A percentile compares a stretch with the other conserved stretches of the same genome.
Conservation (phyloP, 1,140 invertebrate species). For the Rhopalosiphum maidis region DNA sequence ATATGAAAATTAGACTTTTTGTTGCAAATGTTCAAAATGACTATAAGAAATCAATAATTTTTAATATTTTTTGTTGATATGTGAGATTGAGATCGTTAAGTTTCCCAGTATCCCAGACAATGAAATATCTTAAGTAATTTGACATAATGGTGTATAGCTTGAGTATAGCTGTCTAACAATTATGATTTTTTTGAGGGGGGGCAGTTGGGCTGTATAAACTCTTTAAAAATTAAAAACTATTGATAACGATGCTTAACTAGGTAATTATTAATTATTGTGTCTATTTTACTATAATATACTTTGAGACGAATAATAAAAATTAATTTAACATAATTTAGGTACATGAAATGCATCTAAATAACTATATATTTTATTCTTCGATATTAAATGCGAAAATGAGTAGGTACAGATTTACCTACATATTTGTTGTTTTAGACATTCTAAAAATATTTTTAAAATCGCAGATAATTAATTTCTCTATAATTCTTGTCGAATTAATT, state of each 20-base stretch:
- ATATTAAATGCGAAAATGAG: not conserved
- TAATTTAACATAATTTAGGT: not conserved
- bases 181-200: not conserved
- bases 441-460: not conserved
- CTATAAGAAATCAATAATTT: not conserved
- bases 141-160: not conserved
- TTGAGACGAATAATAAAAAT: not conserved
- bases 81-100: not conserved
- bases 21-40: not conserved
- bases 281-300: not conserved
- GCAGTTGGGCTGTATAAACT: not conserved
- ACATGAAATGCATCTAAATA: not conserved
- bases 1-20: slow-evolving; percentile 33
- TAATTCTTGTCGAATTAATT: too few species aligned
- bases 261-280: not conserved
- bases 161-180: not conserved
- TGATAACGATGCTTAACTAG: not conserved
- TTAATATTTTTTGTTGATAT: not conserved
- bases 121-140: not conserved
- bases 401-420: too few species aligned
- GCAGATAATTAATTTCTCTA: too few species aligned
- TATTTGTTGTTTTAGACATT: not conserved
- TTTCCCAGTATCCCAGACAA: not conserved
- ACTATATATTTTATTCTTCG: not conserved
- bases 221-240: not conserved